A percentile compares a stretch with the other conserved stretches of the same genome.
These are phyloP conservation scores for Choristoneura rosaceana DNA, from an alignment of 2,888 invertebrate genomes.

Conservation along the genomic window DNA sequence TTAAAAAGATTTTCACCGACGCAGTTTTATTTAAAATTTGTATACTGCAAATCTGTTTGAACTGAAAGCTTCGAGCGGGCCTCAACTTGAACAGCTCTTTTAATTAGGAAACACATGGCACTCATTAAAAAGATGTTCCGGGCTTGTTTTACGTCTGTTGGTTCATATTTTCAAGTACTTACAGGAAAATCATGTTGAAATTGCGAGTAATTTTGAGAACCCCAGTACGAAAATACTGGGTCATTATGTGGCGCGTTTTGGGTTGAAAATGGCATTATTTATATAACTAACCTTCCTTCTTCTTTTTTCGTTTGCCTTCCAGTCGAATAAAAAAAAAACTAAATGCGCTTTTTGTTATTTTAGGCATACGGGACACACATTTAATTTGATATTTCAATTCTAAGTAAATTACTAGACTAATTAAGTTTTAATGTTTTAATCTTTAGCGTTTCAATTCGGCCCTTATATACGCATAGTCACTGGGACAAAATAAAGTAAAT, in stretches of 20 bases:
- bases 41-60: not conserved
- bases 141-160: constrained; percentile 24
- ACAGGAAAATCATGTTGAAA: constrained; percentile 15
- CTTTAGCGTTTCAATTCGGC: no score
- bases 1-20: constrained; percentile 16
- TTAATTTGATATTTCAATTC: no score
- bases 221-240: not conserved
- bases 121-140: constrained; percentile 31
- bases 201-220: not conserved
- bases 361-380: no score
- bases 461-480: no score
- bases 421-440: no score
- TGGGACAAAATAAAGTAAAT: no score
- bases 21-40: constrained; percentile 4
- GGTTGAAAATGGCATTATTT: no score
- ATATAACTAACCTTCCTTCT: no score
- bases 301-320: no score
- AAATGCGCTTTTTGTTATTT: no score
- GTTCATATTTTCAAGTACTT: constrained; percentile 24
- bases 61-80: not conserved
- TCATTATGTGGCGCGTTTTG: not conserved
- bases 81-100: constrained; percentile 13
- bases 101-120: constrained; percentile 37
- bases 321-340: no score
- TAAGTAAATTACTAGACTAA: no score